These are phyloP conservation scores for Gambelia wislizenii DNA, from an alignment of 2,797 vertebrate species.

Conservation along the genomic window DNA sequence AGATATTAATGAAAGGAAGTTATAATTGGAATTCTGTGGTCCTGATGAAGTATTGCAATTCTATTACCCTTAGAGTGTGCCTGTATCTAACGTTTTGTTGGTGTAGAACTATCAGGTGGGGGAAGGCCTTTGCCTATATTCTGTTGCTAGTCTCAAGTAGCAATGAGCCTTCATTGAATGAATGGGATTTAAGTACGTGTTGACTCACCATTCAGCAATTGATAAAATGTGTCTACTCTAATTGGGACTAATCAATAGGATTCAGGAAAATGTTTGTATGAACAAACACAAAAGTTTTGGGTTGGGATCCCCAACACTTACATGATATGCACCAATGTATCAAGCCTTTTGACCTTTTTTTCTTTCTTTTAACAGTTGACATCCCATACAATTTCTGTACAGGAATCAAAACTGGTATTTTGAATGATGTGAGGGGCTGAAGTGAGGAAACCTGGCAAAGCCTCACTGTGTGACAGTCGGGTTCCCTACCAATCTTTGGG, in stretches of 20 bases:
- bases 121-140: too few species aligned
- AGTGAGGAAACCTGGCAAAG: background rate
- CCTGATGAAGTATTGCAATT: background rate
- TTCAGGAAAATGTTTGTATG: too few species aligned
- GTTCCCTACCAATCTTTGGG: background rate
- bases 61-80: background rate
- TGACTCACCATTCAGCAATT: too few species aligned
- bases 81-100: background rate
- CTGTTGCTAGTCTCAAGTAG: too few species aligned
- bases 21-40: too few species aligned
- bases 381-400: background rate
- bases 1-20: background rate
- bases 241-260: too few species aligned
- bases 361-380: background rate
- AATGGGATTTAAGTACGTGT: too few species aligned
- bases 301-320: background rate
- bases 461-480: background rate
- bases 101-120: too few species aligned
- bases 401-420: background rate
- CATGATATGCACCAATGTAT: background rate
- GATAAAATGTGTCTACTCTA: too few species aligned
- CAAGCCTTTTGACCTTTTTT: too few species aligned
- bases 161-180: too few species aligned
- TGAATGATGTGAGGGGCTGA: background rate
- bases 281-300: background rate